A percentile compares a stretch with the other conserved stretches of the same genome.
Evolutionary conservation across 2,888 invertebrate species (phyloP).

Genomic region (Trachelus stipa): DNA sequence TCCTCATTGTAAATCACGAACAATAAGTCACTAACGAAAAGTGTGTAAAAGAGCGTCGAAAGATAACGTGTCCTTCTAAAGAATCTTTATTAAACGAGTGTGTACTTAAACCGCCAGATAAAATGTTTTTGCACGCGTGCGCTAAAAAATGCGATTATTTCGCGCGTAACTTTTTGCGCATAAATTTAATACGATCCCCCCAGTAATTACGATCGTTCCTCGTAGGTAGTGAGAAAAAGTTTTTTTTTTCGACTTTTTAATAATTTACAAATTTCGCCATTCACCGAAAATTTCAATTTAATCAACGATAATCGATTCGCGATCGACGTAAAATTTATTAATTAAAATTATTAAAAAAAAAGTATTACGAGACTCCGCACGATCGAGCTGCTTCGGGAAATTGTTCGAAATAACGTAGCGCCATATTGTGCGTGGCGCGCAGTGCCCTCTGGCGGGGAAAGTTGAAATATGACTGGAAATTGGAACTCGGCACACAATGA

Average conservation of each 20-base stretch:
- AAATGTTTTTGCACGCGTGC: background rate
- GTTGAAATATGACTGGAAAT: slow-evolving; percentile 46
- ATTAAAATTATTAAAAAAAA: no score
- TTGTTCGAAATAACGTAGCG: slow-evolving; percentile 1
- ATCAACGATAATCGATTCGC: background rate
- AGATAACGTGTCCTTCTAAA: background rate
- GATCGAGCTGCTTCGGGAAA: background rate
- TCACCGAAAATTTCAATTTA: background rate
- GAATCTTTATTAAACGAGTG: background rate
- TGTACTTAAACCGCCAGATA: background rate
- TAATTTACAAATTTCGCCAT: background rate
- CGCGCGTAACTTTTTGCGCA: background rate
- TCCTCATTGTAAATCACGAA: background rate
- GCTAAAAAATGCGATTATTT: background rate
- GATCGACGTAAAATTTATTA: background rate
- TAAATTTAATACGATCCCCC: background rate
- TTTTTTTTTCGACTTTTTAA: no score
- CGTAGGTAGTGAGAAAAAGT: no score
- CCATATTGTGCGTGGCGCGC: background rate
- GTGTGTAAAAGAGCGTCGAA: background rate
- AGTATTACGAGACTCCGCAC: background rate
- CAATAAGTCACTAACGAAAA: background rate
- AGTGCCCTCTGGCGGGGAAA: background rate
- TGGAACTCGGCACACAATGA: slow-evolving; percentile 49
- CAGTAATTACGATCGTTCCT: background rate